Conservation (phyloP, 1,140 invertebrate species). For the Cyrtorhinus lividipennis region DNA sequence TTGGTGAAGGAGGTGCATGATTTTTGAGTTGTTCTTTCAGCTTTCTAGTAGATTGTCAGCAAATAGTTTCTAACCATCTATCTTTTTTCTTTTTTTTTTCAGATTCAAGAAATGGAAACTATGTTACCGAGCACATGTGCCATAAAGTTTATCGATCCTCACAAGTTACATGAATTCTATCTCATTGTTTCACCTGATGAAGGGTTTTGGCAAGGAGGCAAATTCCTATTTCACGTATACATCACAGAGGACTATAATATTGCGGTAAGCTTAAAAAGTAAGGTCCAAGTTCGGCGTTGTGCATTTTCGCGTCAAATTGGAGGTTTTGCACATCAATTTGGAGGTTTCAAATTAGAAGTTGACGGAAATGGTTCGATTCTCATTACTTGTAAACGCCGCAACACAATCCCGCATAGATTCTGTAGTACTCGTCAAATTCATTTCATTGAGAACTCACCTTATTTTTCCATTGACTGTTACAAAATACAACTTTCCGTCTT, state of each 20-base stretch:
- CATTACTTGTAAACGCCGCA: too few relatives aligned
- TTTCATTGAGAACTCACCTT: too few relatives aligned
- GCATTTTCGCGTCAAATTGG: conserved; percentile 9
- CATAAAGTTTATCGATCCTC: conserved; percentile 64
- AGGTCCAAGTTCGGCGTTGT: not conserved
- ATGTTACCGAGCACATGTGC: conserved; percentile 65
- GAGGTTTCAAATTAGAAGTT: too few relatives aligned
- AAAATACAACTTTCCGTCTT: too few relatives aligned
- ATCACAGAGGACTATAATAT: conserved; percentile 94
- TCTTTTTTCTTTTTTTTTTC: too few relatives aligned
- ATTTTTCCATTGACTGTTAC: too few relatives aligned
- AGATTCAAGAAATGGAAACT: conserved; percentile 83
- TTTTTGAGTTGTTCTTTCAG: not conserved
- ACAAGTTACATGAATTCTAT: conserved; percentile 65
- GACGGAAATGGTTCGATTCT: too few relatives aligned
- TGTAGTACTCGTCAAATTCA: too few relatives aligned
- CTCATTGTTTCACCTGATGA: conserved; percentile 71
- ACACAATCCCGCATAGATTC: too few relatives aligned
- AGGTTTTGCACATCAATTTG: too few relatives aligned
- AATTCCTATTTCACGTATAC: conserved; percentile 69
- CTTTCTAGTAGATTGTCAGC: not conserved
- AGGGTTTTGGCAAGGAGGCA: conserved; percentile 75
- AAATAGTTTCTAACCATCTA: not conserved
- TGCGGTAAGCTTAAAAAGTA: conserved; percentile 50
- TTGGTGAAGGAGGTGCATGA: conserved; percentile 69